These are phyloP conservation scores for Palloptera scutellata DNA, from an alignment of 2,888 invertebrate species.

Conservation along the genomic window DNA sequence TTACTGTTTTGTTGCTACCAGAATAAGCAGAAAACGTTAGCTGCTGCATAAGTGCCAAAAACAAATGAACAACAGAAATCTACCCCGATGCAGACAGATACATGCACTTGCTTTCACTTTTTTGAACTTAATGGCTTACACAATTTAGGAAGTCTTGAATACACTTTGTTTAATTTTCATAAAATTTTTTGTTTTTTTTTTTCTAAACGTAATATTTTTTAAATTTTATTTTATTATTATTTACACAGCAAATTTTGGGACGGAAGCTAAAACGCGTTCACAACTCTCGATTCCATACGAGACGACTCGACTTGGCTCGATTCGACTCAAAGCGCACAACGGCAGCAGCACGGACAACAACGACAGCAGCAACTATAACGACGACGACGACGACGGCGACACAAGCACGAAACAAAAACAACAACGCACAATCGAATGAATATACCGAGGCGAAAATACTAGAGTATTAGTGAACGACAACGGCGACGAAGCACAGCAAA, in stretches of 20 bases:
- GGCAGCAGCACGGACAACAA: background rate
- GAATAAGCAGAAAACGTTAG: too few species aligned
- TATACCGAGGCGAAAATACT: background rate
- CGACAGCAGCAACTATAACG: conserved; percentile 1
- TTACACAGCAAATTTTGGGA: conserved; percentile 2
- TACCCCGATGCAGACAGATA: too few species aligned
- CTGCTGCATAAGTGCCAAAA: too few species aligned
- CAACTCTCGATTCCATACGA: background rate
- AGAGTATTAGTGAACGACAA: conserved; percentile 4
- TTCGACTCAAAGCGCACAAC: conserved; percentile 24
- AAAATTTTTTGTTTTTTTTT: background rate
- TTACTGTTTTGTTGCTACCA: background rate
- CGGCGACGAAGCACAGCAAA: background rate
- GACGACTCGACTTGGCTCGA: too few species aligned
- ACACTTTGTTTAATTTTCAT: background rate
- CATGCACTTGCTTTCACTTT: too few species aligned
- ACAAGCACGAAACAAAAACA: background rate
- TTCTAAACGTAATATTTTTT: conserved; percentile 6
- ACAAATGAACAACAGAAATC: too few species aligned
- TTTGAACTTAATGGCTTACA: too few species aligned
- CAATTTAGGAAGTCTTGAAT: conserved; percentile 7
- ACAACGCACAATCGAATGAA: background rate
- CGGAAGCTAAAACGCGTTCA: conserved; percentile 20
- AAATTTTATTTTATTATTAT: conserved; percentile 8
- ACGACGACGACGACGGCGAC: conserved; percentile 10